Evolutionary conservation across 2,888 invertebrate genomes (phyloP).

Genomic region (Sabellastarte sp.): DNA sequence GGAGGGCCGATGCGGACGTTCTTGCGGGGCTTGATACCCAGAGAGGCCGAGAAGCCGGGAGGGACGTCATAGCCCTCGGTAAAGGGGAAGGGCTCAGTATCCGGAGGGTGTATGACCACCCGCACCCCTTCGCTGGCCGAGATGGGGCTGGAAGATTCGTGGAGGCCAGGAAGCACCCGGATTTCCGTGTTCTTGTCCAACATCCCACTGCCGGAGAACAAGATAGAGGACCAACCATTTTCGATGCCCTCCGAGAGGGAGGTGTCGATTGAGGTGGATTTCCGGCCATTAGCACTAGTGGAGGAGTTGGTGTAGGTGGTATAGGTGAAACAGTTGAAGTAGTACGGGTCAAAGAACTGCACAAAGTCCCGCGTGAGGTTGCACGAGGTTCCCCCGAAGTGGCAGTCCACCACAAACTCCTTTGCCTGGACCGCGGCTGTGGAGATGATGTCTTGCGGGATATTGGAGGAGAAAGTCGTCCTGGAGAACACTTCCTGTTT

Average conservation of each 20-base stretch:
- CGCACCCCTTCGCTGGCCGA: constrained; percentile 29
- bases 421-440: constrained; percentile 25
- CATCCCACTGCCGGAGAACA: constrained; percentile 31
- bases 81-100: constrained; percentile 28
- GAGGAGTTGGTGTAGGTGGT: constrained; percentile 15
- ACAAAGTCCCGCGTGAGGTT: constrained; percentile 19
- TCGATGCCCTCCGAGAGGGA: constrained; percentile 30
- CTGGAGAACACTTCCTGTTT: constrained; percentile 30
- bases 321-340: constrained; percentile 34
- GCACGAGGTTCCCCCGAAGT: constrained; percentile 24
- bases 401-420: constrained; percentile 29
- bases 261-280: background rate
- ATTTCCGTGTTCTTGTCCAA: constrained; percentile 27
- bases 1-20: constrained; percentile 28
- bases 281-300: background rate
- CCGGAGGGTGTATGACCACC: constrained; percentile 32
- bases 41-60: constrained; percentile 31
- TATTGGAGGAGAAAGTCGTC: constrained; percentile 30
- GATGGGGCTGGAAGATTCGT: constrained; percentile 28
- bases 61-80: constrained; percentile 33
- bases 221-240: constrained; percentile 33
- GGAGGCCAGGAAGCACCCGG: constrained; percentile 28
- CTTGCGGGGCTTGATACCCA: constrained; percentile 26
- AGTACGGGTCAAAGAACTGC: constrained; percentile 31
- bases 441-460: constrained; percentile 20